Evolutionary conservation across 2,888 invertebrate species (phyloP).

Genomic region (Cephus pulcher): DNA sequence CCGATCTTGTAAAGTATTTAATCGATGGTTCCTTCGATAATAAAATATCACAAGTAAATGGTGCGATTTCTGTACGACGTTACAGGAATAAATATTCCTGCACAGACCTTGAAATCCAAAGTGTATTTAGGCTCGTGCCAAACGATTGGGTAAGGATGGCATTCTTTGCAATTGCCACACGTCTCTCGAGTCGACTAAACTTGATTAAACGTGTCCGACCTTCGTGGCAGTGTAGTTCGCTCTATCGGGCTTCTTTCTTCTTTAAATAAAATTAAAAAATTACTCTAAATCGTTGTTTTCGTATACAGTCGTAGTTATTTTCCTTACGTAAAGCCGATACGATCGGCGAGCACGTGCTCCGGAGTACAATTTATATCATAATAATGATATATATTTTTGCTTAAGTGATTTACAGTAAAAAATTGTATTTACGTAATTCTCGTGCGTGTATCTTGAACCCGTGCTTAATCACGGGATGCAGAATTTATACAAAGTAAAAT

Average conservation of each 20-base stretch:
- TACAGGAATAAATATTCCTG: not conserved
- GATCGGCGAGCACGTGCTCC: not conserved
- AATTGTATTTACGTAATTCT: not conserved
- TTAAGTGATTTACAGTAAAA: not conserved
- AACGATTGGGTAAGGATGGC: slow-evolving; percentile 1
- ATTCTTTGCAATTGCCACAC: slow-evolving; percentile 12
- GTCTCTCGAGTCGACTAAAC: not conserved
- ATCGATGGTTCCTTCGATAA: not conserved
- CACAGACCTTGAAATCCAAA: slow-evolving; percentile 1
- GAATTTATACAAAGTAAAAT: not conserved
- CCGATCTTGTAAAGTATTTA: too few species aligned
- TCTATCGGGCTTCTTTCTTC: not conserved
- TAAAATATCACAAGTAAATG: not conserved
- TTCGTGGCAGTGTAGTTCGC: not conserved
- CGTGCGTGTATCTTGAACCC: not conserved
- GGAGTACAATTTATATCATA: too few species aligned
- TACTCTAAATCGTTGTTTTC: not conserved
- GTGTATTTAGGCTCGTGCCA: not conserved
- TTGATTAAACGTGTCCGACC: not conserved
- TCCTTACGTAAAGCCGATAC: not conserved
- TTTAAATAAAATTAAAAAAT: not conserved
- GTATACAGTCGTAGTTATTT: not conserved
- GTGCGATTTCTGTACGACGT: not conserved
- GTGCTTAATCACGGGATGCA: not conserved
- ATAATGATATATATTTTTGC: not conserved